Base-by-base conservation (phyloP, 2,113 vertebrate genomes). In the Corythoichthys haematopterus region DNA sequence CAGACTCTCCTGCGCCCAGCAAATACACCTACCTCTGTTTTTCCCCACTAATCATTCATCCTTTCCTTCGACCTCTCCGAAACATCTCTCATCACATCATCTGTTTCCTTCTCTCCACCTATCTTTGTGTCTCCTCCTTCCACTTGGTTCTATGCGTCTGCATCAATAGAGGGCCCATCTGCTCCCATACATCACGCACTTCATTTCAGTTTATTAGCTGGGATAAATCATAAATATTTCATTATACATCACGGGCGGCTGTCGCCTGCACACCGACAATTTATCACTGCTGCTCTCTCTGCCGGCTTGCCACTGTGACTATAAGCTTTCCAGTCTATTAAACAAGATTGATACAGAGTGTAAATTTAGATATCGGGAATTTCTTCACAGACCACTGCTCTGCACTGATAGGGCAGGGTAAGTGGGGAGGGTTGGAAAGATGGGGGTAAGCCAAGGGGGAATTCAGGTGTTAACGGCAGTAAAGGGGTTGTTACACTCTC, bases 161-260 rank as follows among this genome's bases (percentile, higher is more conserved):
- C 88, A 83, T 91, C 88, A 91, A 91, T 91, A 88, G 87, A 87
- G 92, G 88, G 88, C 92, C 92, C 90, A 93, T 94, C 94, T 94
- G 93, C 92, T 94, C 90, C 65, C 94, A 94, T 94, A 91, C 90
- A 93, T 94, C 94, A 94, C 87, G 78, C 91, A 90, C 94, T 94
- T 94, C 93, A 93, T 92, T 93, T 91, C 90, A 88, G 94, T 96
- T 94, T 94, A 94, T 94, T 93, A 94, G 94, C 93, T 88, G 93
- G 92, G 93, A 94, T 94, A 94, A 96, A 94, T 94, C 95, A 95
- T 94, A 93, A 94, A 93, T 94, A 94, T 94, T 95, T 94, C 94
- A 95, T 93, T 91, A 87, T 91, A 88, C 89, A 93, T 95, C 93
- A 93, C 84, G 74, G 85, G 79, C 45, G 88, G 89, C 91, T 87